Percentiles rank a stretch among this genome's conserved stretches.
These are phyloP conservation scores for Andricus grossulariae DNA, from an alignment of 1,140 invertebrate genomes.

Conservation along the genomic window DNA sequence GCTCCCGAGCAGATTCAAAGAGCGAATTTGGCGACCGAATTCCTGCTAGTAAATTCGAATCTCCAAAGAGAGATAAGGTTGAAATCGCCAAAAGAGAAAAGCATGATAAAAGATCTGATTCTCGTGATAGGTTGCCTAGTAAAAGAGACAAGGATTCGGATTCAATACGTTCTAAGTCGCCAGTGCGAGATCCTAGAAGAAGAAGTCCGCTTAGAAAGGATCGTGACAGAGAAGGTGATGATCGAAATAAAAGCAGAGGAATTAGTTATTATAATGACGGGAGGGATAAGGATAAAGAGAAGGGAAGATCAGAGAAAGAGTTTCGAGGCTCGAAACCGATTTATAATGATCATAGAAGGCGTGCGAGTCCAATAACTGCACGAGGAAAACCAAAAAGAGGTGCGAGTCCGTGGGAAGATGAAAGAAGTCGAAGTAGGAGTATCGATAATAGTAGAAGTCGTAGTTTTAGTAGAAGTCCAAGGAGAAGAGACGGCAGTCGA, in stretches of 20 bases:
- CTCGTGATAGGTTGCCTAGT: conserved; percentile 18
- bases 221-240: conserved; percentile 48
- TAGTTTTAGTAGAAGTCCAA: conserved; percentile 69
- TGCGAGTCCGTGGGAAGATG: conserved; percentile 65
- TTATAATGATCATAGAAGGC: conserved; percentile 52
- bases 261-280: conserved; percentile 48
- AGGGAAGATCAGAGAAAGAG: conserved; percentile 44
- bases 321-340: conserved; percentile 48
- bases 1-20: conserved; percentile 33
- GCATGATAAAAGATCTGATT: conserved; percentile 33
- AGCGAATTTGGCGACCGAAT: neutral
- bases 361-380: conserved; percentile 54
- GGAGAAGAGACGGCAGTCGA: conserved; percentile 58
- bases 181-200: conserved; percentile 45
- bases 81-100: conserved; percentile 33
- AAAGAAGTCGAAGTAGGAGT: conserved; percentile 59
- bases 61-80: conserved; percentile 15
- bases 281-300: conserved; percentile 57
- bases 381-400: conserved; percentile 56
- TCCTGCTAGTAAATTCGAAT: conserved; percentile 30
- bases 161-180: conserved; percentile 40
- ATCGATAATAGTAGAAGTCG: conserved; percentile 63
- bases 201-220: conserved; percentile 59
- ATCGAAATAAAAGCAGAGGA: conserved; percentile 50
- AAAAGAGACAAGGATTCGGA: conserved; percentile 32